These are phyloP conservation scores for Nothobranchius kuhntae DNA, from an alignment of 2,113 vertebrate species.

Conservation along the genomic window DNA sequence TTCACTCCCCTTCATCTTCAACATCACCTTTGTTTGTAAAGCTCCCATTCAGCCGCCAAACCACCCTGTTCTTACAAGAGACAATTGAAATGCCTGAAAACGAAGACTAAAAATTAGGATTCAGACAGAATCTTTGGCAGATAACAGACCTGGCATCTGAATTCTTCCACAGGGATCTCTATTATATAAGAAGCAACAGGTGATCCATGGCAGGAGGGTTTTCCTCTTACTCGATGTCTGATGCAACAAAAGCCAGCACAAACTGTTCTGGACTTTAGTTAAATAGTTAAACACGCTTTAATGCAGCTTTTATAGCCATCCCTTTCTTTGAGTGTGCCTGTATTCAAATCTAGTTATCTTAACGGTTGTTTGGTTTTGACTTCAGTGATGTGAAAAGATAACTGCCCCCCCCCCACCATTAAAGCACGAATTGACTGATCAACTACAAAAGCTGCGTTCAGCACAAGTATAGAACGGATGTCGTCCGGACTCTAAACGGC, in stretches of 20 bases:
- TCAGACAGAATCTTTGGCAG: conserved; percentile 33
- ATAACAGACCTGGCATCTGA: conserved; percentile 33
- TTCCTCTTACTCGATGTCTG: neutral
- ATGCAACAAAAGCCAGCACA: neutral
- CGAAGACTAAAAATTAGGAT: conserved; percentile 23
- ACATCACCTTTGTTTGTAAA: neutral
- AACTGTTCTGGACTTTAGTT: neutral
- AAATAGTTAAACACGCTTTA: too few relatives aligned
- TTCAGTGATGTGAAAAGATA: too few relatives aligned
- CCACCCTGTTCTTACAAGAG: conserved; percentile 3
- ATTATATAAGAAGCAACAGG: conserved; percentile 41
- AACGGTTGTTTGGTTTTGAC: too few relatives aligned
- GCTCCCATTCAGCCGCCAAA: too few relatives aligned
- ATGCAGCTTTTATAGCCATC: too few relatives aligned
- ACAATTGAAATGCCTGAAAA: neutral
- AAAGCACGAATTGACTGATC: too few relatives aligned
- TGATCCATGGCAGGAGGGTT: conserved; percentile 1
- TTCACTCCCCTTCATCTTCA: neutral
- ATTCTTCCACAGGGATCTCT: conserved; percentile 31
- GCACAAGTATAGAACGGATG: too few relatives aligned
- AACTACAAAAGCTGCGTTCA: too few relatives aligned
- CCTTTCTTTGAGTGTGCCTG: too few relatives aligned
- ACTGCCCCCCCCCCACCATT: too few relatives aligned
- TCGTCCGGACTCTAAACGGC: too few relatives aligned
- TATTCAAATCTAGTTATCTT: too few relatives aligned